Percentiles rank a stretch among this genome's conserved stretches.
Evolutionary conservation across 2,797 vertebrate species (phyloP).

Genomic region (Lepilemur septentrionalis): DNA sequence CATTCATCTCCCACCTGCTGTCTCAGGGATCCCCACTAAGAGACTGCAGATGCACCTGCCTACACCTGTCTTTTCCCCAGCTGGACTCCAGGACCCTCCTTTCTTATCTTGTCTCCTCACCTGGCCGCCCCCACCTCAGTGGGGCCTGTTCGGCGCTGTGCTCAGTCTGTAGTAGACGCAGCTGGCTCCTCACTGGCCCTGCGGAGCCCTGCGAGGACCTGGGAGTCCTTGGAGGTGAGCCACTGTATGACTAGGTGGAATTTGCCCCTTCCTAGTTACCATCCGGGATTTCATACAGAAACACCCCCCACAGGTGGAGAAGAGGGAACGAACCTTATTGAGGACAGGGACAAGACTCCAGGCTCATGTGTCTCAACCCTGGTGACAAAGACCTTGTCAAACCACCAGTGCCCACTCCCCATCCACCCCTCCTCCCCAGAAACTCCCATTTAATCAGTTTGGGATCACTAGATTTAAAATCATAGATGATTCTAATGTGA

Average conservation of each 20-base stretch:
- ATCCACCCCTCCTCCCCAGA: neutral
- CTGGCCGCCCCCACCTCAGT: too few species aligned
- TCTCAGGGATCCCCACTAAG: neutral
- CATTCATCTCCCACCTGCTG: neutral
- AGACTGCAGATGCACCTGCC: neutral
- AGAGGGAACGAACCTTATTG: neutral
- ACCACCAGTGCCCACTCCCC: neutral
- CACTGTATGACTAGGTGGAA: neutral
- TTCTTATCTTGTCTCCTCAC: neutral
- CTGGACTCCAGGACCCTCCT: neutral
- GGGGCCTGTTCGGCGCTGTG: neutral
- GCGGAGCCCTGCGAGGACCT: fast-evolving
- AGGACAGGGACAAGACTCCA: neutral
- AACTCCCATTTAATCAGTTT: neutral
- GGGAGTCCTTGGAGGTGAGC: neutral
- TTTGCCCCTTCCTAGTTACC: neutral
- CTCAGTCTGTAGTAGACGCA: neutral
- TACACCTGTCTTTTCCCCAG: neutral
- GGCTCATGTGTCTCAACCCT: neutral
- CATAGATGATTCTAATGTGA: neutral
- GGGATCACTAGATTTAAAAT: neutral
- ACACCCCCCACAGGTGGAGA: neutral
- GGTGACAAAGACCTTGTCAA: neutral
- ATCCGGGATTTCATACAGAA: neutral
- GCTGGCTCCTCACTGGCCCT: fast-evolving